These are phyloP conservation scores for Scyliorhinus canicula DNA, from an alignment of 2,797 vertebrate species.

Conservation along the genomic window DNA sequence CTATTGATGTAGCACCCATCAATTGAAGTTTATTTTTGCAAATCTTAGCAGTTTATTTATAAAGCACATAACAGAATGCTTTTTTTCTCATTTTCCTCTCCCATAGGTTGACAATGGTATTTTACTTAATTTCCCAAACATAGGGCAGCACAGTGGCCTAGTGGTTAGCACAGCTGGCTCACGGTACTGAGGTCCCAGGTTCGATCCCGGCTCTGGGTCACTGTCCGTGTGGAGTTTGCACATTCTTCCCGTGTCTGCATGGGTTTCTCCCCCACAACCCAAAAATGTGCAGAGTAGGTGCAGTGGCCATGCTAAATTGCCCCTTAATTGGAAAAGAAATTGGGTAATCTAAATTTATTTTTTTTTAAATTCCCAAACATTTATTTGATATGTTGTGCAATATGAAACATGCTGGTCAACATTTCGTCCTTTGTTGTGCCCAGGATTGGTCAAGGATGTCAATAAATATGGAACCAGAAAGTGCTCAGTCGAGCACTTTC, in stretches of 20 bases:
- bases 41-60: neutral
- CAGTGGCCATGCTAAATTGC: too few species aligned
- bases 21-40: slow-evolving; percentile 10
- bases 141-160: too few species aligned
- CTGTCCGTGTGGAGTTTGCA: too few species aligned
- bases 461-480: neutral
- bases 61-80: neutral
- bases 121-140: too few species aligned
- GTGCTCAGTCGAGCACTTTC: neutral
- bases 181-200: too few species aligned
- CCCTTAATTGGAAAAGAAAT: too few species aligned
- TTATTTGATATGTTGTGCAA: neutral
- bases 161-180: too few species aligned
- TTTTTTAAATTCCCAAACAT: neutral
- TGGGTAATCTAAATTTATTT: too few species aligned
- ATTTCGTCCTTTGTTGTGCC: neutral
- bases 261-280: too few species aligned
- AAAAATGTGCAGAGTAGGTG: too few species aligned
- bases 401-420: neutral
- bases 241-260: too few species aligned
- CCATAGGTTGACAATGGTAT: neutral
- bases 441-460: neutral
- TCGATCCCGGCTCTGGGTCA: too few species aligned
- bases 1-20: neutral
- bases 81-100: neutral